A percentile compares a stretch with the other conserved stretches of the same genome.
Conservation (phyloP, 64 coral and sea anemone genomes). For the Anthopleura sola region DNA sequence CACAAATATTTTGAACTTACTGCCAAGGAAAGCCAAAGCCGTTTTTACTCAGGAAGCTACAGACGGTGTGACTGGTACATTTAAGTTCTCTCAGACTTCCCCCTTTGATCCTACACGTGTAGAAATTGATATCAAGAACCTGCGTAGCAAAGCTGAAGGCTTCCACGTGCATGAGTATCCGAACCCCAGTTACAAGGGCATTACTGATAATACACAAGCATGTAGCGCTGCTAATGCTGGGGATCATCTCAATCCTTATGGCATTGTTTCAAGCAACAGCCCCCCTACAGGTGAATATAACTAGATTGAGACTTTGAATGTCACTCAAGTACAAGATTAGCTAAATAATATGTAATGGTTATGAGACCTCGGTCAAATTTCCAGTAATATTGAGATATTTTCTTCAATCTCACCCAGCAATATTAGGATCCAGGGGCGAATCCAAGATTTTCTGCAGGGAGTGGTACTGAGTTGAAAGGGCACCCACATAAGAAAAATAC, state of each 20-base stretch:
- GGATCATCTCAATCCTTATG: constrained; percentile 79
- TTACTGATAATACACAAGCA: constrained; percentile 24
- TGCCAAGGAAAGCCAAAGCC: constrained; percentile 49
- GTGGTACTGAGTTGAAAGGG: too few relatives aligned
- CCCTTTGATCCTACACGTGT: constrained; percentile 66
- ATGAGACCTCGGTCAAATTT: too few relatives aligned
- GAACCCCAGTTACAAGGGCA: constrained; percentile 52
- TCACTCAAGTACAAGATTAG: too few relatives aligned
- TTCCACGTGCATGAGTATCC: constrained; percentile 80
- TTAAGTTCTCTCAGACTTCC: constrained; percentile 64
- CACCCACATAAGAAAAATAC: too few relatives aligned
- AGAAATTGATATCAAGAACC: constrained; percentile 44
- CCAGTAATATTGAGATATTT: too few relatives aligned
- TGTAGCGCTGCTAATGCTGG: constrained; percentile 48
- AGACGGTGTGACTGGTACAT: constrained; percentile 54
- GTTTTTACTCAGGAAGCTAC: constrained; percentile 38
- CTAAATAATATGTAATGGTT: too few relatives aligned
- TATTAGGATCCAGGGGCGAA: too few relatives aligned
- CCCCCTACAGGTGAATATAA: constrained; percentile 51
- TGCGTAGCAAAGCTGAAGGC: constrained; percentile 47
- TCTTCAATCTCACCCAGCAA: too few relatives aligned
- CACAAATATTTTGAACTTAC: constrained; percentile 54
- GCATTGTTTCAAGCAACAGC: constrained; percentile 44
- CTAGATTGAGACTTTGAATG: too few relatives aligned
- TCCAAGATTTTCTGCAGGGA: too few relatives aligned